Evolutionary conservation across 1,140 invertebrate genomes (phyloP).

Genomic region (Eufriesea mexicana): DNA sequence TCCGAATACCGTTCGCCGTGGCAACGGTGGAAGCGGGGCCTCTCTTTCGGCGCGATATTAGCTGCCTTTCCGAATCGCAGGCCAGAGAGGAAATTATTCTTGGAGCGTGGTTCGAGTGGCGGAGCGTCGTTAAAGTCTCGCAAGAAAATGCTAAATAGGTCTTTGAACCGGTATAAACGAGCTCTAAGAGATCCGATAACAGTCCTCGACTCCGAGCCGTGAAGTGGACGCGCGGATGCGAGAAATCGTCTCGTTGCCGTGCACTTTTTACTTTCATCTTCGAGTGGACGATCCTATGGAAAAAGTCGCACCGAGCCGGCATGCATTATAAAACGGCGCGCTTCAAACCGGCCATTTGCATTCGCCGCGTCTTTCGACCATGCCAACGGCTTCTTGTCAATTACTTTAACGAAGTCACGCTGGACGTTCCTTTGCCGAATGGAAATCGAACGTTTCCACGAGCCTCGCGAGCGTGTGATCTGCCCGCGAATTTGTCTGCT

Average conservation of each 20-base stretch:
- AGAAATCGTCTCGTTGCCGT: constrained; percentile 55
- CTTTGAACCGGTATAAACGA: constrained; percentile 67
- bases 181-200: constrained; percentile 62
- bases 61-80: constrained; percentile 23
- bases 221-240: constrained; percentile 60
- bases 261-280: constrained; percentile 53
- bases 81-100: constrained; percentile 45
- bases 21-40: neutral
- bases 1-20: neutral
- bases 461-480: neutral
- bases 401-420: constrained; percentile 16
- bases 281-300: constrained; percentile 36
- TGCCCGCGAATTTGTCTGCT: neutral
- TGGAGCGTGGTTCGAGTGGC: constrained; percentile 29
- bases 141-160: constrained; percentile 68
- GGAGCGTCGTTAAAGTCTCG: constrained; percentile 60
- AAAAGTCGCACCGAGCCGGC: constrained; percentile 38
- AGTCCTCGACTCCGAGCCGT: constrained; percentile 54
- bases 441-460: neutral
- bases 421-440: neutral
- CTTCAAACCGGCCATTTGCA: constrained; percentile 24
- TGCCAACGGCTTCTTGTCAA: neutral
- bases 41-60: constrained; percentile 47
- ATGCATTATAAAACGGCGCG: constrained; percentile 30
- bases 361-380: neutral